Percentiles rank a stretch among this genome's conserved stretches.
phyloP scores from a whole-genome alignment of 2,113 vertebrate genomes.

The Anser cygnoides region DNA sequence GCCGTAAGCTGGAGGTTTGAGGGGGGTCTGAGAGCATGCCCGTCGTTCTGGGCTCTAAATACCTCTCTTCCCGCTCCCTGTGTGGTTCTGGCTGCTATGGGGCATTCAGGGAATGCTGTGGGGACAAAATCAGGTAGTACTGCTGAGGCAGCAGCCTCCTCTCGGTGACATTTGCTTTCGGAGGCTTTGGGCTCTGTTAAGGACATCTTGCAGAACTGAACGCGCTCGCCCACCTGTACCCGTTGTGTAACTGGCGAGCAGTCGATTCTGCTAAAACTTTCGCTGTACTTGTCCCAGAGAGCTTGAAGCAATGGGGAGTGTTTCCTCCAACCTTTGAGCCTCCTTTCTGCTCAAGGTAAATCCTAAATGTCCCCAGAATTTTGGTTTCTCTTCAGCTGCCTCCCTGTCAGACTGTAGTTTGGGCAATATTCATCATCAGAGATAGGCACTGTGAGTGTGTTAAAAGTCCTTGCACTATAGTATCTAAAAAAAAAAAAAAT shows the following conservation, averaged over 20 bases:
- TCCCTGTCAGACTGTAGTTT: background rate
- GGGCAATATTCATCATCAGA: background rate
- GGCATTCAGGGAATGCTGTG: background rate
- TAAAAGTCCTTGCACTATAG: background rate
- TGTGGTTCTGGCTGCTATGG: background rate
- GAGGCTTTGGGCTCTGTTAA: background rate
- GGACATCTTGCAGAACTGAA: background rate
- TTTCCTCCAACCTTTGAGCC: background rate
- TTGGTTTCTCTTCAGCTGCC: background rate
- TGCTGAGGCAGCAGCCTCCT: background rate
- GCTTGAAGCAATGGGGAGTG: background rate
- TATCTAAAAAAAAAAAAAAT: background rate
- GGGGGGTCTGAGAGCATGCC: too few species aligned
- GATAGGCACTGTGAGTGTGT: background rate
- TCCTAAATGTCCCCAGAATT: background rate
- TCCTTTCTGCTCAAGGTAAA: fast-evolving
- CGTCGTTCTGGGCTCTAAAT: background rate
- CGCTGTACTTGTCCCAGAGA: background rate
- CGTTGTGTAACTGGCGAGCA: background rate
- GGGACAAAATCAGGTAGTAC: background rate
- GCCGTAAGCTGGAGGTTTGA: too few species aligned
- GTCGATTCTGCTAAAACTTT: background rate
- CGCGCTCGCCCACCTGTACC: fast-evolving
- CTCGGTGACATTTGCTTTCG: background rate
- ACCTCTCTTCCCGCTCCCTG: fast-evolving